These are phyloP conservation scores for Muntiacus reevesi DNA, from an alignment of 2,113 vertebrate genomes.

Conservation along the genomic window DNA sequence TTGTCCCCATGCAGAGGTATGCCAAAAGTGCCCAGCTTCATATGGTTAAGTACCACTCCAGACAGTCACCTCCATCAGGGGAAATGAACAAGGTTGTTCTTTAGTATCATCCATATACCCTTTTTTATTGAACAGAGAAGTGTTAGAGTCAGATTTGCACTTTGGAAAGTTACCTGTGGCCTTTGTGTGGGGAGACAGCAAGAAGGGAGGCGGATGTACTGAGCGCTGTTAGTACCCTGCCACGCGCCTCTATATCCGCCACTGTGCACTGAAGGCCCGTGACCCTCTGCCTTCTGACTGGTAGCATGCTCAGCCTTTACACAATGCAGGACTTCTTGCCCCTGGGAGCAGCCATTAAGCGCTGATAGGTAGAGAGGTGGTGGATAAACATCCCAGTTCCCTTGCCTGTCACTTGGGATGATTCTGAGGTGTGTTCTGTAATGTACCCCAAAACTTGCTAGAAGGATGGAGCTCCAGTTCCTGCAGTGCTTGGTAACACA, in stretches of 20 bases:
- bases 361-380: neutral
- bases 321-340: neutral
- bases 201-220: neutral
- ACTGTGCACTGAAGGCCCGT: rapidly evolving
- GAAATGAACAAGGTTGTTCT: neutral
- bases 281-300: neutral
- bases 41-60: neutral
- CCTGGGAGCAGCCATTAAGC: neutral
- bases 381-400: neutral
- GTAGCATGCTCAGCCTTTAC: neutral
- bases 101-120: neutral
- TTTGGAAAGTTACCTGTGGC: neutral
- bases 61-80: neutral
- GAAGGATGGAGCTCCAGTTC: neutral
- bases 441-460: neutral
- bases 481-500: neutral
- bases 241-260: rapidly evolving
- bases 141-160: neutral
- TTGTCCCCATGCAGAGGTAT: neutral
- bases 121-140: neutral
- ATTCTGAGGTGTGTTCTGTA: neutral
- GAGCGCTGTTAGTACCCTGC: neutral
- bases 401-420: neutral
- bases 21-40: neutral
- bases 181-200: neutral